Evolutionary conservation across 2,888 invertebrate species (phyloP), one percentile per base, ranked within the genome.

Genomic region (Agelastica alni): DNA sequence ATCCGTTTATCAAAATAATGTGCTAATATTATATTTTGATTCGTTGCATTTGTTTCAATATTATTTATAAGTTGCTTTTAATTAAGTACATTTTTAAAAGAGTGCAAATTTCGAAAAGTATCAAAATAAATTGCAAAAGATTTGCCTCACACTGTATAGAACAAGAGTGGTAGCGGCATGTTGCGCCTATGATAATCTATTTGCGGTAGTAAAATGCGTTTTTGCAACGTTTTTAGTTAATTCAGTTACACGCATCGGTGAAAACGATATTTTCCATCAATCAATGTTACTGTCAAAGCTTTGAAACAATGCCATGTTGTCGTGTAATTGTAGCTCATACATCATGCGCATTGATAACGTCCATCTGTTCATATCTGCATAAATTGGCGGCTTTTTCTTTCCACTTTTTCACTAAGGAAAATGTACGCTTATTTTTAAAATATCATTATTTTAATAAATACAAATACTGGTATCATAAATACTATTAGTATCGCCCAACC

Each of bases 251-350:
- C 64, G 67, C 65, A 68, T 69, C 68, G 69, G 64, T 64, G 67
- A 59, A 62, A 62, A 64, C 67, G 68, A 73, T 73, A 70, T 69
- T n/a, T n/a, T 70, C 72, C 67, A 76, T 76, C 75, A 73, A 76
- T 75, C 76, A 75, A 72, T 75, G 75, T 74, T 72, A 66, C 73
- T 75, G 75, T 75, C 75, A 74, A 39, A 60, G 65, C 68, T 69
- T 65, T 72, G 73, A 76, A 76, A 76, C 76, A 76, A 75, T 75
- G 75, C 73, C 73, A 73, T 75, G 75, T 75, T 71, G 68, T 69
- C 67, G 75, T 74, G 75, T 75, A 76, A 76, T 76, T 76, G 75
- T 74, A 72, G 67, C 71, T 72, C 62, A 75, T 75, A 72, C 69
- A 75, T 76, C 76, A 75, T 74, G 68, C 60, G 67, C 66, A 61